Evolutionary conservation across 2,797 vertebrate species (phyloP).

Genomic region (Manis crassicaudata): DNA sequence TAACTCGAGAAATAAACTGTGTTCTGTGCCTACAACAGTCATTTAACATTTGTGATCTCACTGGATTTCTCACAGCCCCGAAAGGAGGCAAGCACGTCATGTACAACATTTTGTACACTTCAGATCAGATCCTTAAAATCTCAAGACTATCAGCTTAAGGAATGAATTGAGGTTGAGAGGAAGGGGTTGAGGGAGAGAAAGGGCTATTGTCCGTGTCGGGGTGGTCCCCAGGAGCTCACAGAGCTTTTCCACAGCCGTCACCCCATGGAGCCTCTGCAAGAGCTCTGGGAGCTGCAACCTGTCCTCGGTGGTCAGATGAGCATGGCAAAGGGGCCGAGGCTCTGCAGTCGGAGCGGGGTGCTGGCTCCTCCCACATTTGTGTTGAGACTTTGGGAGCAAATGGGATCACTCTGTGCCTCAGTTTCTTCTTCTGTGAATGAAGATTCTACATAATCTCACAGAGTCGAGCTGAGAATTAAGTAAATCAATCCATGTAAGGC

Average conservation of each 20-base stretch:
- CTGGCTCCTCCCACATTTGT: too few relatives aligned
- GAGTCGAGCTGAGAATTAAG: background rate
- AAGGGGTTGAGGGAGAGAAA: background rate
- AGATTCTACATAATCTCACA: background rate
- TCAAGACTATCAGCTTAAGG: background rate
- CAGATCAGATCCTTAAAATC: background rate
- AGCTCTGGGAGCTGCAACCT: background rate
- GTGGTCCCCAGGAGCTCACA: background rate
- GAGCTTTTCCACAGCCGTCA: background rate
- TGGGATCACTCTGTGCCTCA: background rate
- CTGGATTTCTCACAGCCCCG: background rate
- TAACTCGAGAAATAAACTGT: background rate
- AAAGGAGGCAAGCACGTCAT: background rate
- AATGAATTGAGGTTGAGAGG: background rate
- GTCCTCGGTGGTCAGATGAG: accelerated
- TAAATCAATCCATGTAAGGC: too few relatives aligned
- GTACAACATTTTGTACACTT: background rate
- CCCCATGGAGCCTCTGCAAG: background rate
- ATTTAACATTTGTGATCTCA: background rate
- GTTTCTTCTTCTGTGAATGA: background rate
- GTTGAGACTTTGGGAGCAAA: background rate
- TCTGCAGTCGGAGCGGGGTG: accelerated
- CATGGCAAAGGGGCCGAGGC: background rate
- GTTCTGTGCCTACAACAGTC: background rate
- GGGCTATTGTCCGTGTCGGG: background rate